Conservation (phyloP, 2,797 vertebrate species). For the Hoplostethus atlanticus region DNA sequence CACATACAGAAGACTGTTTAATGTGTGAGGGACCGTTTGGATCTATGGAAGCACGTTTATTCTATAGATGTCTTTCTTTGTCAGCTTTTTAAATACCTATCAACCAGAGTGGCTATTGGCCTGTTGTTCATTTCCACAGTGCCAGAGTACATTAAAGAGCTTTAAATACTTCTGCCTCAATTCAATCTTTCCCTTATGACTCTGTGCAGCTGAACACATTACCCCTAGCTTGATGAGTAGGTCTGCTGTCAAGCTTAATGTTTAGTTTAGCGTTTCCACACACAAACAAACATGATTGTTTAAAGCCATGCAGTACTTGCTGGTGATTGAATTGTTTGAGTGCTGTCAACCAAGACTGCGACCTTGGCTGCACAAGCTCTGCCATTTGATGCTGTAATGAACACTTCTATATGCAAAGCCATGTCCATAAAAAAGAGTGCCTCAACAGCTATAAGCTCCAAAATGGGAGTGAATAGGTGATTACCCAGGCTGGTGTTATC, state of each 20-base stretch:
- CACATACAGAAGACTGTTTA: constrained; percentile 9
- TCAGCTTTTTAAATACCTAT: constrained; percentile 20
- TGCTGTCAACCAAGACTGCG: constrained; percentile 30
- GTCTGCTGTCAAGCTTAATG: constrained; percentile 58
- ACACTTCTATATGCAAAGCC: constrained; percentile 73
- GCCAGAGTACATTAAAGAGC: constrained; percentile 53
- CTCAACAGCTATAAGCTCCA: constrained; percentile 66
- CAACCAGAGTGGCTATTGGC: constrained; percentile 3
- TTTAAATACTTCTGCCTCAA: constrained; percentile 61
- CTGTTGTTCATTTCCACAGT: constrained; percentile 29
- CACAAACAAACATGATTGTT: constrained; percentile 75
- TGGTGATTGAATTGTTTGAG: constrained; percentile 44
- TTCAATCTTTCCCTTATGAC: constrained; percentile 54
- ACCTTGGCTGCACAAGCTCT: constrained; percentile 15
- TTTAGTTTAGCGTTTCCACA: constrained; percentile 57
- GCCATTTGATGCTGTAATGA: constrained; percentile 59
- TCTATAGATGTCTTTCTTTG: constrained; percentile 22
- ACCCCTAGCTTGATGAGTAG: constrained; percentile 55
- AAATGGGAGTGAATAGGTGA: constrained; percentile 65
- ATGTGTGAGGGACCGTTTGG: constrained; percentile 24
- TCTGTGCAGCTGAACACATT: constrained; percentile 51
- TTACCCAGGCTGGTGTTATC: constrained; percentile 67
- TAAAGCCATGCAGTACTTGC: constrained; percentile 52
- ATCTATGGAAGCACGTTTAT: neutral
- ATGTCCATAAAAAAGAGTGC: constrained; percentile 67